Base-by-base conservation (phyloP, 2,113 vertebrate species). In the Perognathus longimembris region DNA sequence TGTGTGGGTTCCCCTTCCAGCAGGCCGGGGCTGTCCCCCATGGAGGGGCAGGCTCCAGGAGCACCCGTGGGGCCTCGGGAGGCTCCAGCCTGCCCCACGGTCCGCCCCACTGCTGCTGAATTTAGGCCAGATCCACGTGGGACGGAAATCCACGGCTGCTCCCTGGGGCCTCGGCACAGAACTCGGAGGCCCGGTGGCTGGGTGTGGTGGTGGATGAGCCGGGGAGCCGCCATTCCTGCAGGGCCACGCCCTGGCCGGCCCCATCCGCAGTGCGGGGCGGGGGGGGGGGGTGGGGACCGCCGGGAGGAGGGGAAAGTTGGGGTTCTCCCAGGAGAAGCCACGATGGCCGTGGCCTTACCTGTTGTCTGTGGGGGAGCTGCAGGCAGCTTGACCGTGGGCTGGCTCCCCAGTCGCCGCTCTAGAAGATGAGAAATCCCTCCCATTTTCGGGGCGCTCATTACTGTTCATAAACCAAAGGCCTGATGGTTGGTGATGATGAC, bases 241-340 rank as follows among this genome's bases (percentile, higher is more conserved):
- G 59, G 24, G 22, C 24, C 59, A 11, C 22, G 14, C 30, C 24
- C 36, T 42, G 17, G 50, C 50, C 17, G 50, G 50, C 50, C 50
- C 11, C 50, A 54, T 17, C 50, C 50, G 17, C 50, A 54, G 50
- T 54, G 50, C 12, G 50, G 50, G 50, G 15, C 50, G n/a, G n/a
- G n/a, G n/a, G n/a, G n/a, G n/a, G n/a, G n/a, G n/a, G n/a, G n/a
- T n/a, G n/a, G n/a, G n/a, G n/a, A n/a, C n/a, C 14, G 15, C 50
- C 17, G 50, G 17, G 14, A 54, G 50, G 50, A 54, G 50, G 50
- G 50, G 50, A 18, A 54, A 3, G 14, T 45, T 12, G 50, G 14
- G 8, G 1, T 20, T 2, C 0, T 15, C n/a, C 15, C 36, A n/a
- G 20, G 6, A 7, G 8, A 34, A 14, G 42, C 1, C 22, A 21